Percentiles rank a stretch among this genome's conserved stretches.
These are phyloP conservation scores for Bucorvus abyssinicus DNA, from an alignment of 2,797 vertebrate species.

Conservation along the genomic window DNA sequence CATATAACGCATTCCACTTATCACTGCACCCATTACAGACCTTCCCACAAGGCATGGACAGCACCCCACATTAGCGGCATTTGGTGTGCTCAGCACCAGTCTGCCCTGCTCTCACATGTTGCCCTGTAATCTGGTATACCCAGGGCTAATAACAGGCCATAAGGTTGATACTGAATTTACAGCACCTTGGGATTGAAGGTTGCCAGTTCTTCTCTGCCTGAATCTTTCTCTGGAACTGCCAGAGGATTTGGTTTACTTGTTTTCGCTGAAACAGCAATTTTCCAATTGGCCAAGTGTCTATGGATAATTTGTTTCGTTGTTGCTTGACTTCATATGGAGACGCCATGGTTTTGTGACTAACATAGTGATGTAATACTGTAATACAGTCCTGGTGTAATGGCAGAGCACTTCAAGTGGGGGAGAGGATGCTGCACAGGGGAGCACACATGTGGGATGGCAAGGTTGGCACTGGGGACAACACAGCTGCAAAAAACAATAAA, in stretches of 20 bases:
- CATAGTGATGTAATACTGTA: not conserved
- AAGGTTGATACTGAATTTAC: not conserved
- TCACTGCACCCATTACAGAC: not conserved
- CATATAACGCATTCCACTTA: not conserved
- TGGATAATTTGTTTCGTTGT: not conserved
- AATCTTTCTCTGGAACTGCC: not conserved
- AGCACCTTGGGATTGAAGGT: not conserved
- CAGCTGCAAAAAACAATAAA: not conserved
- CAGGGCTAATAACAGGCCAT: not conserved
- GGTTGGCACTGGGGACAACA: not conserved
- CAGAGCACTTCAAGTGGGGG: not conserved
- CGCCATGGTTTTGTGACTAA: not conserved
- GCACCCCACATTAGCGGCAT: not conserved
- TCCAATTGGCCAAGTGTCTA: not conserved
- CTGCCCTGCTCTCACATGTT: rapidly evolving
- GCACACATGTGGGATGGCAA: rapidly evolving
- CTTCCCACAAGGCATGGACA: not conserved
- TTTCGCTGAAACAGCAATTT: not conserved
- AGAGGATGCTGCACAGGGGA: rapidly evolving
- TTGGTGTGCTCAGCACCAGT: not conserved
- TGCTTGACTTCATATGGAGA: not conserved
- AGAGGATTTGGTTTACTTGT: not conserved
- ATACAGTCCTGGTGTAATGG: not conserved
- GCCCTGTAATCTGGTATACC: not conserved
- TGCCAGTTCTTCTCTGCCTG: not conserved